Evolutionary conservation across 2,113 vertebrate species (phyloP).

Genomic region (Alces alces): DNA sequence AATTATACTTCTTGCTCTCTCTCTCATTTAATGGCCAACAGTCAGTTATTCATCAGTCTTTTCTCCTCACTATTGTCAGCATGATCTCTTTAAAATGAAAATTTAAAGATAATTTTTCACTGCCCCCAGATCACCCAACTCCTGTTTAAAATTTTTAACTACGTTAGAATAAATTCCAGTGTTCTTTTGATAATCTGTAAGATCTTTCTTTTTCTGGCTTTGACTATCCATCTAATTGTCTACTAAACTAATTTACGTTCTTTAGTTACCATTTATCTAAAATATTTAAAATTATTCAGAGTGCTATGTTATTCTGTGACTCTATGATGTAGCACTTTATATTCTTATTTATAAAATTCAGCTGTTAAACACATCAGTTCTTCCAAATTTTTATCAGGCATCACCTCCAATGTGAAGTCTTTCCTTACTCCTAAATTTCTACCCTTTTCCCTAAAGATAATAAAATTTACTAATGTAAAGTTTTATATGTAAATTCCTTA

Average conservation of each 20-base stretch:
- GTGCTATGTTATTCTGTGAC: background rate
- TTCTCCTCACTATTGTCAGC: background rate
- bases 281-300: background rate
- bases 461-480: background rate
- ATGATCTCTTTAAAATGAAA: conserved; percentile 1
- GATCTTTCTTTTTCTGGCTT: background rate
- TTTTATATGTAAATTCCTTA: background rate
- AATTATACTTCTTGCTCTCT: background rate
- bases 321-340: background rate
- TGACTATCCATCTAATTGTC: background rate
- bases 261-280: background rate
- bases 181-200: background rate
- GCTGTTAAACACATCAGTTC: background rate
- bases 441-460: background rate
- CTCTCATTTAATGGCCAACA: background rate
- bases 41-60: background rate
- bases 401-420: background rate
- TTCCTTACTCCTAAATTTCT: background rate
- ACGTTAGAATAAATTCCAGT: background rate
- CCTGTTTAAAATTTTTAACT: background rate
- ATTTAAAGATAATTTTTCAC: background rate
- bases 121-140: background rate
- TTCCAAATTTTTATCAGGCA: background rate
- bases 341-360: background rate
- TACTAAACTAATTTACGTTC: background rate